A percentile compares a stretch with the other conserved stretches of the same genome.
Evolutionary conservation across 2,888 invertebrate species (phyloP).

Genomic region (Meghimatium bilineatum): DNA sequence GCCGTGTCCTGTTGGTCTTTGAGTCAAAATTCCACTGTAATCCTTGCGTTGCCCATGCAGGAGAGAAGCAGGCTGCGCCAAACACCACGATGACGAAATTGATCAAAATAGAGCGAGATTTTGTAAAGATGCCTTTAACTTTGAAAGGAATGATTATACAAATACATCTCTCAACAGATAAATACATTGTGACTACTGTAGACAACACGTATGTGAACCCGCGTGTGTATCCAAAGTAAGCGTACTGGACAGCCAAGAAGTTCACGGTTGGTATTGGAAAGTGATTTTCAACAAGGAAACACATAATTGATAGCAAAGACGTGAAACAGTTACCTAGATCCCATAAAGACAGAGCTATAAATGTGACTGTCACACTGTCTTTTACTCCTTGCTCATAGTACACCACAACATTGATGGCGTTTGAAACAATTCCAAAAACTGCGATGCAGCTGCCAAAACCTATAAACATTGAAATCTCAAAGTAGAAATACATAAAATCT

Average conservation of each 20-base stretch:
- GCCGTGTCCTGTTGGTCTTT: background rate
- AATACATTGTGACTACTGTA: conserved; percentile 8
- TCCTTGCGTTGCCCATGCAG: conserved; percentile 32
- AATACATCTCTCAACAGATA: conserved; percentile 27
- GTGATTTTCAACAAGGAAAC: conserved; percentile 22
- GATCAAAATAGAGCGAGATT: background rate
- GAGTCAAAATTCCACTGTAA: conserved; percentile 1
- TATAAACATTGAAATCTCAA: conserved; percentile 11
- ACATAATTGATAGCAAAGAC: background rate
- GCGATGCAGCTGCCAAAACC: background rate
- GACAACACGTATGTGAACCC: conserved; percentile 17
- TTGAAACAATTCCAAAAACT: conserved; percentile 20
- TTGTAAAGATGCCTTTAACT: conserved; percentile 22
- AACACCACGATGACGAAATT: conserved; percentile 13
- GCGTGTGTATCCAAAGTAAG: conserved; percentile 29
- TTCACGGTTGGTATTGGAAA: conserved; percentile 16
- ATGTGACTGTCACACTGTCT: conserved; percentile 28
- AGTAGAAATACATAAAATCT: conserved; percentile 9
- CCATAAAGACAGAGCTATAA: conserved; percentile 21
- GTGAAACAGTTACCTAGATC: conserved; percentile 10
- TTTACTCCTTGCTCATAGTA: conserved; percentile 8
- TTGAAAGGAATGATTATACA: conserved; percentile 26
- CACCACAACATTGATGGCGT: conserved; percentile 30
- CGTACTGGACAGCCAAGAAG: conserved; percentile 31
- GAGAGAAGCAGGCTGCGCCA: conserved; percentile 22